Evolutionary conservation across 2,888 invertebrate genomes (phyloP).

Genomic region (Helicoverpa assulta): DNA sequence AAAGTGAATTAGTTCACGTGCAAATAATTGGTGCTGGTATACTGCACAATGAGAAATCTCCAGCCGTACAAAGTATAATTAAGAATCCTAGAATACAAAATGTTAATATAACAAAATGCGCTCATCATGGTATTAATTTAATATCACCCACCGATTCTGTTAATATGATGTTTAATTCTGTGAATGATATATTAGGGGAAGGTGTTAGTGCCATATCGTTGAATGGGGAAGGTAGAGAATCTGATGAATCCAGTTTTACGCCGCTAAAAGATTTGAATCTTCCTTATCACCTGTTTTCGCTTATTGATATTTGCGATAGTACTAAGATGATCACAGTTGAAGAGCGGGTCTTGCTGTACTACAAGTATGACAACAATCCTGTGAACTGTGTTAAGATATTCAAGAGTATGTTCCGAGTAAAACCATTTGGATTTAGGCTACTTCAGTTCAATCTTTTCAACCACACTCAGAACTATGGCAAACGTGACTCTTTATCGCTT

Average conservation of each 20-base stretch:
- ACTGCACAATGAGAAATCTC: slow-evolving; percentile 98
- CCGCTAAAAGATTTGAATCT: slow-evolving; percentile 95
- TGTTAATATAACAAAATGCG: slow-evolving; percentile 95
- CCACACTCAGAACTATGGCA: slow-evolving; percentile 94
- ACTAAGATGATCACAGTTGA: slow-evolving; percentile 97
- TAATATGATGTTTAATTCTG: slow-evolving; percentile 93
- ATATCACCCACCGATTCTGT: slow-evolving; percentile 96
- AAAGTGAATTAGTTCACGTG: slow-evolving; percentile 94
- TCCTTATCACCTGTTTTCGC: slow-evolving; percentile 97
- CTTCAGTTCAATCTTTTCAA: slow-evolving; percentile 98
- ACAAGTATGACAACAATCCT: slow-evolving; percentile 98
- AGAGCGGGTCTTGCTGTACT: slow-evolving; percentile 97
- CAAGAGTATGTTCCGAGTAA: slow-evolving; percentile 95
- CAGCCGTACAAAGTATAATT: slow-evolving; percentile 97
- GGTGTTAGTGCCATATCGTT: slow-evolving; percentile 97
- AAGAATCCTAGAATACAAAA: slow-evolving; percentile 95
- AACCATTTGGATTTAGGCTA: slow-evolving; percentile 96
- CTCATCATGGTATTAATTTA: slow-evolving; percentile 97
- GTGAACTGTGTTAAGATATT: slow-evolving; percentile 99
- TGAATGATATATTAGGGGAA: slow-evolving; percentile 96
- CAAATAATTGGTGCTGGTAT: slow-evolving; percentile 98
- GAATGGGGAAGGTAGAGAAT: slow-evolving; percentile 97
- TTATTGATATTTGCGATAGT: slow-evolving; percentile 99
- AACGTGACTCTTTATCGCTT: slow-evolving; percentile 95
- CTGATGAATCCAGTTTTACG: slow-evolving; percentile 96